A percentile compares a stretch with the other conserved stretches of the same genome.
Evolutionary conservation across 2,113 vertebrate genomes (phyloP).

Genomic region (Coreoperca whiteheadi): DNA sequence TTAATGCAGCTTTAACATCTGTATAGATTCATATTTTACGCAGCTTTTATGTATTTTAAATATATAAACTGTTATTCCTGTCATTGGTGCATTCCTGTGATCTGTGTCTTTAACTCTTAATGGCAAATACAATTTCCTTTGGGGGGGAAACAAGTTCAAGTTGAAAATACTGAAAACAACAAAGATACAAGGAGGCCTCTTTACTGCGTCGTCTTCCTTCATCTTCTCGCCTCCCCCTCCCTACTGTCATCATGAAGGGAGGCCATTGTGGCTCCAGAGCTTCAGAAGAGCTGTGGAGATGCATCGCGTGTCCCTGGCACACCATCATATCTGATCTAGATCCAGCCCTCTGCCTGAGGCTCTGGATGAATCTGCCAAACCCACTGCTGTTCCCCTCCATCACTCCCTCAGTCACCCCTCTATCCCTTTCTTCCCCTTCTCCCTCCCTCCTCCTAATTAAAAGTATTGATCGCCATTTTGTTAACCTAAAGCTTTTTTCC

Average conservation of each 20-base stretch:
- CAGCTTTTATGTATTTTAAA: background rate
- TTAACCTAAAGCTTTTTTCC: slow-evolving; percentile 83
- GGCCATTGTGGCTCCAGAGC: slow-evolving; percentile 47
- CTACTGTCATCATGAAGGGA: slow-evolving; percentile 32
- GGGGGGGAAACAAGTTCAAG: background rate
- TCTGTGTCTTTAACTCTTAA: background rate
- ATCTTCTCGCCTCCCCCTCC: slow-evolving; percentile 8
- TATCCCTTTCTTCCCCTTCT: slow-evolving; percentile 66
- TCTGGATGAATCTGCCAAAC: slow-evolving; percentile 58
- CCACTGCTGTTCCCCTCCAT: slow-evolving; percentile 69
- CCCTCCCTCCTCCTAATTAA: slow-evolving; percentile 88
- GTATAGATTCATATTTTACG: background rate
- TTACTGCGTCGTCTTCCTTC: slow-evolving; percentile 8
- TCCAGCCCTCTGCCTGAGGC: slow-evolving; percentile 60
- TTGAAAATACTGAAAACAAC: slow-evolving; percentile 2
- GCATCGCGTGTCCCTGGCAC: slow-evolving; percentile 50
- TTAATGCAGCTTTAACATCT: too few relatives aligned
- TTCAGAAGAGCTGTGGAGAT: slow-evolving; percentile 43
- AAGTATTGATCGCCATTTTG: slow-evolving; percentile 94
- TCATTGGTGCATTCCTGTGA: background rate
- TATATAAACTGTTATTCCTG: background rate
- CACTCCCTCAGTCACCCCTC: slow-evolving; percentile 84
- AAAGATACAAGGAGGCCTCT: background rate
- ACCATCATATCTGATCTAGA: slow-evolving; percentile 57
- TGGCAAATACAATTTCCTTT: background rate